These are phyloP conservation scores for Philopedon plagiatum DNA, from an alignment of 2,888 invertebrate genomes.

Conservation along the genomic window DNA sequence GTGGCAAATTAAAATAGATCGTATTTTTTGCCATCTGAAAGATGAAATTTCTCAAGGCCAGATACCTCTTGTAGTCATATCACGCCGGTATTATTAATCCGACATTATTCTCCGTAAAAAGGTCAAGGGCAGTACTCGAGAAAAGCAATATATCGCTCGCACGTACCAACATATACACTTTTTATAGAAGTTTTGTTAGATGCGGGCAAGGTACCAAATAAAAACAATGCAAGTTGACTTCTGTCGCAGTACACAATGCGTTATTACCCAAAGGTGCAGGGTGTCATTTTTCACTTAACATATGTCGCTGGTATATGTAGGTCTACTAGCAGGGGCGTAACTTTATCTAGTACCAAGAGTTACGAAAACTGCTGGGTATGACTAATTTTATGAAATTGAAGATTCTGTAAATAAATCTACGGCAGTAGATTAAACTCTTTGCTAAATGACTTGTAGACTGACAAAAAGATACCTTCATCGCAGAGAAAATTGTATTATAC, in stretches of 20 bases:
- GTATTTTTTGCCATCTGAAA: too few species aligned
- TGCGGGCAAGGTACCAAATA: conserved; percentile 41
- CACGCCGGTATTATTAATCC: background rate
- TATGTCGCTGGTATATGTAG: conserved; percentile 39
- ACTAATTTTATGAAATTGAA: too few species aligned
- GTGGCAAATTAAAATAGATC: too few species aligned
- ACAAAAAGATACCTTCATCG: too few species aligned
- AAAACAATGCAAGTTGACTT: conserved; percentile 37
- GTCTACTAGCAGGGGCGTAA: conserved; percentile 28
- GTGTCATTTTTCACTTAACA: conserved; percentile 45
- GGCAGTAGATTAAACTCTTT: too few species aligned
- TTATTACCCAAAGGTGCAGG: conserved; percentile 44
- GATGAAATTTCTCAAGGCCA: too few species aligned
- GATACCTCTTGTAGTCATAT: too few species aligned
- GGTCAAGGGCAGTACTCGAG: conserved; percentile 37
- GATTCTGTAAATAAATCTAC: too few species aligned
- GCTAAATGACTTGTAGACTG: too few species aligned
- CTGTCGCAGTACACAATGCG: conserved; percentile 40
- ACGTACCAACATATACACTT: conserved; percentile 42
- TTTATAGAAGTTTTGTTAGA: conserved; percentile 47
- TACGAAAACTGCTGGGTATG: background rate
- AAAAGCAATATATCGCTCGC: conserved; percentile 34
- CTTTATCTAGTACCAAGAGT: background rate
- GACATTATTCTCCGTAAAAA: conserved; percentile 3
- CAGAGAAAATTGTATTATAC: too few species aligned